phyloP scores from a whole-genome alignment of 2,797 vertebrate genomes.

The Poeciliopsis gracilis region DNA sequence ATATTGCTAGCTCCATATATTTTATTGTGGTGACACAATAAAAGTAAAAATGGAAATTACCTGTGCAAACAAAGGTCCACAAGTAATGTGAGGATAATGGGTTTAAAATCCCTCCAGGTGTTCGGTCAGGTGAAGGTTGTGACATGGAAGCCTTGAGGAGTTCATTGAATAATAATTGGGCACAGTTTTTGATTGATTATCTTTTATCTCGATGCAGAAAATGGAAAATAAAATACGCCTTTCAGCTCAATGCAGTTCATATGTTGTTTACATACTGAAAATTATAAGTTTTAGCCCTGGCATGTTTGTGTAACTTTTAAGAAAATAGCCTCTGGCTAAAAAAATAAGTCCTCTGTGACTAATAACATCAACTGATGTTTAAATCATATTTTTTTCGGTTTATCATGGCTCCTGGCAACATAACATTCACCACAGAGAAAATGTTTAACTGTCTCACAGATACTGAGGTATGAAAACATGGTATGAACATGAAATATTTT shows the following conservation, averaged over 20 bases:
- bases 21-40: constrained; percentile 28
- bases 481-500: constrained; percentile 8
- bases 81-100: constrained; percentile 9
- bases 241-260: constrained; percentile 18
- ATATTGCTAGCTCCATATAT: constrained; percentile 30
- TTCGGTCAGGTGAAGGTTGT: constrained; percentile 23
- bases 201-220: constrained; percentile 27
- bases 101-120: constrained; percentile 23
- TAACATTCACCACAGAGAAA: constrained; percentile 6
- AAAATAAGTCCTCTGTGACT: not conserved
- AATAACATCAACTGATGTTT: not conserved
- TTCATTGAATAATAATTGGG: constrained; percentile 38
- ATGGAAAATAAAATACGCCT: constrained; percentile 30
- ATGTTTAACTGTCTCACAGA: constrained; percentile 12
- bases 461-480: constrained; percentile 8
- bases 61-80: constrained; percentile 24
- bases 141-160: constrained; percentile 16
- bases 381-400: constrained; percentile 4
- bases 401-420: not conserved
- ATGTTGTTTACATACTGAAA: constrained; percentile 28
- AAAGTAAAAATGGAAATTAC: constrained; percentile 45
- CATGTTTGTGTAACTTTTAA: not conserved
- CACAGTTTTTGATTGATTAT: constrained; percentile 60
- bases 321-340: not conserved
- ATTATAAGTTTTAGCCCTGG: not conserved